Conservation (phyloP, 1,140 invertebrate species). For the Bombyx mori region DNA sequence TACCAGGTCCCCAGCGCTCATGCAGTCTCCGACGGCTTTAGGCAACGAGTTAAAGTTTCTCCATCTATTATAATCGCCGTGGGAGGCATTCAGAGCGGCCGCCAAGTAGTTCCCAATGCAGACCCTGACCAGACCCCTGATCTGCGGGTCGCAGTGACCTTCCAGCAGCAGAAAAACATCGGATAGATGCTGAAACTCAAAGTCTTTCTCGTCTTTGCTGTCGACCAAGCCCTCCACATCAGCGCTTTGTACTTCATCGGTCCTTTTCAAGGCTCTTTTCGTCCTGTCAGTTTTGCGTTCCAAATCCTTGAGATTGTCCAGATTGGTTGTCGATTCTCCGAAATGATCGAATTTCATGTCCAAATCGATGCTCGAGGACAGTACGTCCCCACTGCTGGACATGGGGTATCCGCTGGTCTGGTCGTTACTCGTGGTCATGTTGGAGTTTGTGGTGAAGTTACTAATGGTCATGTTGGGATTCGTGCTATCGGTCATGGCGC, state of each 20-base stretch:
- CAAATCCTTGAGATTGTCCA: slow-evolving; percentile 35
- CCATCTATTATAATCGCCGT: slow-evolving; percentile 72
- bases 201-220: slow-evolving; percentile 28
- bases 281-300: slow-evolving; percentile 25
- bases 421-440: slow-evolving; percentile 62
- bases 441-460: slow-evolving; percentile 63
- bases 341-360: slow-evolving; percentile 72
- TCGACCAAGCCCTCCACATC: slow-evolving; percentile 13
- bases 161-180: slow-evolving; percentile 80
- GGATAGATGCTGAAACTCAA: slow-evolving; percentile 73
- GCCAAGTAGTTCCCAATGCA: slow-evolving; percentile 79
- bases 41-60: slow-evolving; percentile 45
- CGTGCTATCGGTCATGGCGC: slow-evolving; percentile 53
- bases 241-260: slow-evolving; percentile 26
- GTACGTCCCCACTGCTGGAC: slow-evolving; percentile 56
- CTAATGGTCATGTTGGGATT: slow-evolving; percentile 61
- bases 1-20: slow-evolving; percentile 68
- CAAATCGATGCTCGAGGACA: slow-evolving; percentile 64
- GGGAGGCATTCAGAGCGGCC: slow-evolving; percentile 73
- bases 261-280: slow-evolving; percentile 27
- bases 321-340: slow-evolving; percentile 55
- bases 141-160: slow-evolving; percentile 85
- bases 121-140: slow-evolving; percentile 80
- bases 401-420: slow-evolving; percentile 59
- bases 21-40: slow-evolving; percentile 46